These are phyloP conservation scores for Cnemophilus loriae DNA, from an alignment of 2,113 vertebrate genomes.

Conservation along the genomic window DNA sequence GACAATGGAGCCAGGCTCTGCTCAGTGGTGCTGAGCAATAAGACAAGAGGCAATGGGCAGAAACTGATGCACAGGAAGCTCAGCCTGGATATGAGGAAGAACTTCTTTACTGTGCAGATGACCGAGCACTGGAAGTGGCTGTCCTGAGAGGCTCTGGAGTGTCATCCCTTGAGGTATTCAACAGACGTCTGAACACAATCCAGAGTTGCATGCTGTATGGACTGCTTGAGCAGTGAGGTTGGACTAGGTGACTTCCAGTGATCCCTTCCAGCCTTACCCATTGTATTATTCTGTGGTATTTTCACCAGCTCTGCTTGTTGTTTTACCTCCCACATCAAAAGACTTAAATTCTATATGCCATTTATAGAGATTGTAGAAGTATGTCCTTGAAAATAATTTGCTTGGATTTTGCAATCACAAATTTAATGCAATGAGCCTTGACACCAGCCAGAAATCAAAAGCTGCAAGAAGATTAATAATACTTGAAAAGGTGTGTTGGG, in stretches of 20 bases:
- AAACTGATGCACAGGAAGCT: neutral
- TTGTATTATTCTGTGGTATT: neutral
- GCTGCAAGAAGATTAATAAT: neutral
- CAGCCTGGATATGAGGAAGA: neutral
- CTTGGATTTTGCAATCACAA: neutral
- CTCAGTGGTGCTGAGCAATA: fast-evolving
- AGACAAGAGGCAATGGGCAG: neutral
- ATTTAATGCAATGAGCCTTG: neutral
- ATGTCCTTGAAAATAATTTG: neutral
- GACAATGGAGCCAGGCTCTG: neutral
- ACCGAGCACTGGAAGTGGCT: neutral
- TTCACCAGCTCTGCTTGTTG: neutral
- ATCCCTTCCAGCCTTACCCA: neutral
- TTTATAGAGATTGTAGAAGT: neutral
- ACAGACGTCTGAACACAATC: neutral
- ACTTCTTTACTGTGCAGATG: neutral
- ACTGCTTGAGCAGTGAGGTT: neutral
- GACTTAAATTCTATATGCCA: neutral
- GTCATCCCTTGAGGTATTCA: neutral
- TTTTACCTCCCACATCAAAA: neutral
- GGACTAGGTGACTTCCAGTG: neutral
- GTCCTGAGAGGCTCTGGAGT: neutral
- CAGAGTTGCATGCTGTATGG: too few species aligned
- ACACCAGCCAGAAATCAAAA: neutral
- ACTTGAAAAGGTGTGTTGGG: neutral